Evolutionary conservation across 2,888 invertebrate species (phyloP).

Genomic region (Mallateleia sp.): DNA sequence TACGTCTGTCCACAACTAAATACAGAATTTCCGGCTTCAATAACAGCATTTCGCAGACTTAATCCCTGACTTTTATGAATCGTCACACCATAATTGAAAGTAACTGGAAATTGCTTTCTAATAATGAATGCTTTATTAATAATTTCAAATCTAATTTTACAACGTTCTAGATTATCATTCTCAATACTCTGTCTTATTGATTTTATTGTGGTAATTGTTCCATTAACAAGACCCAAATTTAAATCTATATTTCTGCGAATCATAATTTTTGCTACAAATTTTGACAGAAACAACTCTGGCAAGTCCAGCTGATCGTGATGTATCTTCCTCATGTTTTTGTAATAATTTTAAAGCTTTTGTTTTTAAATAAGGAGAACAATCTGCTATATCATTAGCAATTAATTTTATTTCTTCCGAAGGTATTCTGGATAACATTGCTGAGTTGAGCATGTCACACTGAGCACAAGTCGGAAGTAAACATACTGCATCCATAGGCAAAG

Average conservation of each 20-base stretch:
- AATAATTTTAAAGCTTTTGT: slow-evolving; percentile 70
- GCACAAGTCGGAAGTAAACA: slow-evolving; percentile 85
- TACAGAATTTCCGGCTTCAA: slow-evolving; percentile 20
- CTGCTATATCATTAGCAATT: slow-evolving; percentile 71
- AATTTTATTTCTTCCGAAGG: slow-evolving; percentile 27
- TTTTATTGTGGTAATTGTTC: slow-evolving; percentile 79
- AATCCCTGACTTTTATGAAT: too few species aligned
- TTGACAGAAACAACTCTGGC: slow-evolving; percentile 71
- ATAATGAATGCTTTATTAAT: slow-evolving; percentile 41
- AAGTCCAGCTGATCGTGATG: slow-evolving; percentile 79
- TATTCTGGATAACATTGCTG: slow-evolving; percentile 72
- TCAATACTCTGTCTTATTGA: slow-evolving; percentile 79
- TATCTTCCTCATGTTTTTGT: slow-evolving; percentile 74
- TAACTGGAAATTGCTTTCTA: slow-evolving; percentile 49
- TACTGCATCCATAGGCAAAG: slow-evolving; percentile 71
- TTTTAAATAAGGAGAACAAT: slow-evolving; percentile 65
- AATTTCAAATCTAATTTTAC: slow-evolving; percentile 78
- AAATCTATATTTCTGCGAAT: slow-evolving; percentile 81
- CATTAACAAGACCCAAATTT: slow-evolving; percentile 82
- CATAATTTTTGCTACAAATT: slow-evolving; percentile 75
- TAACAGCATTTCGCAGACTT: too few species aligned
- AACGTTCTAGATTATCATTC: slow-evolving; percentile 76
- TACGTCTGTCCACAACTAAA: too few species aligned
- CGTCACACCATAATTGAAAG: too few species aligned
- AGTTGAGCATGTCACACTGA: slow-evolving; percentile 68